Conservation (phyloP, 2,888 invertebrate genomes). For the Trissolcus japonicus region DNA sequence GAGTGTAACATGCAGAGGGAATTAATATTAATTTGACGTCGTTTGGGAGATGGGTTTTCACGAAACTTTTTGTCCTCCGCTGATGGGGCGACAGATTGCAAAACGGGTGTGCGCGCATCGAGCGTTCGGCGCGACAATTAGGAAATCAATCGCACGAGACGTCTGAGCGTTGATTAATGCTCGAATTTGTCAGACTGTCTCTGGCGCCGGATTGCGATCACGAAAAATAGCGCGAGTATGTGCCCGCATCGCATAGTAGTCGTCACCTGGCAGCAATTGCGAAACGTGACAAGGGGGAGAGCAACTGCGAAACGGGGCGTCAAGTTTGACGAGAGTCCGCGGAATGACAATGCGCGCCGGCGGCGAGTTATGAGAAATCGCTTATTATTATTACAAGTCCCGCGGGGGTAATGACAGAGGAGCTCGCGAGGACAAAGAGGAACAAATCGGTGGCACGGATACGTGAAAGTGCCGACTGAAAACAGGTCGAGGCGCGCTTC, state of each 20-base stretch:
- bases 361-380: slow-evolving; percentile 1
- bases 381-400: slow-evolving; percentile 26
- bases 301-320: neutral
- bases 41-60: neutral
- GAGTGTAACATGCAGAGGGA: neutral
- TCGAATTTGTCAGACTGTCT: slow-evolving; percentile 14
- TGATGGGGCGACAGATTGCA: neutral
- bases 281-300: slow-evolving; percentile 10
- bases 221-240: neutral
- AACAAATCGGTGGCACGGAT: slow-evolving; percentile 54
- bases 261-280: slow-evolving; percentile 19
- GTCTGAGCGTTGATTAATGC: slow-evolving; percentile 14
- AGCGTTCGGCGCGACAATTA: slow-evolving; percentile 8
- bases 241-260: neutral
- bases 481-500: slow-evolving; percentile 55
- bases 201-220: slow-evolving; percentile 5
- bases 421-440: slow-evolving; percentile 25
- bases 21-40: slow-evolving; percentile 6
- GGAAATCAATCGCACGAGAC: slow-evolving; percentile 6
- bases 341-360: slow-evolving; percentile 7
- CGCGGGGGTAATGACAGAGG: neutral
- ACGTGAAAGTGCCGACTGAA: slow-evolving; percentile 56
- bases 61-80: slow-evolving; percentile 1
- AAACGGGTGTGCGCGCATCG: neutral
- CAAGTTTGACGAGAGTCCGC: neutral